These are phyloP conservation scores for Somateria mollissima DNA, from an alignment of 2,797 vertebrate species.

Conservation along the genomic window DNA sequence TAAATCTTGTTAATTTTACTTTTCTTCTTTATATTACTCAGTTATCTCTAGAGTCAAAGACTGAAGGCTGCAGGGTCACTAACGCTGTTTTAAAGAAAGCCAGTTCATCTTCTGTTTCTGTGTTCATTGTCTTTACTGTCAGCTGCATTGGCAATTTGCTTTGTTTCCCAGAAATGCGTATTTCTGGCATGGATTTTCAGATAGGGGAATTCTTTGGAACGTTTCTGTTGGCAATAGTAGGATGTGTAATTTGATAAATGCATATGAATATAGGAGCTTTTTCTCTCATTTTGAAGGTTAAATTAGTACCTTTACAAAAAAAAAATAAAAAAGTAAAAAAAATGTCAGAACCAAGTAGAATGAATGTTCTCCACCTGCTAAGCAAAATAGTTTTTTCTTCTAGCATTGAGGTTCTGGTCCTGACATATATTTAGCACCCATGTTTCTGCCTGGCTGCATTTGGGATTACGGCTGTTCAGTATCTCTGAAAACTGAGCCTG, in stretches of 20 bases:
- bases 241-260: constrained; percentile 34
- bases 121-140: constrained; percentile 63
- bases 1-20: constrained; percentile 5
- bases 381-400: background rate
- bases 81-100: constrained; percentile 28
- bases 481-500: background rate
- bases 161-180: constrained; percentile 73
- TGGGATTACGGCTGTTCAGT: background rate
- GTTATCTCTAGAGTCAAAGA: constrained; percentile 10
- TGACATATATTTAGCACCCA: background rate
- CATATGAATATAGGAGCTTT: background rate
- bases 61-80: background rate
- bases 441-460: background rate
- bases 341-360: background rate
- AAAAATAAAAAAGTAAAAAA: background rate
- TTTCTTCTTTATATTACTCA: constrained; percentile 4
- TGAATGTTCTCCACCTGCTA: background rate
- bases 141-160: constrained; percentile 58
- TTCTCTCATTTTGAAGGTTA: constrained; percentile 19
- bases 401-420: background rate
- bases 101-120: constrained; percentile 52
- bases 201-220: constrained; percentile 63
- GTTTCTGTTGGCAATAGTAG: constrained; percentile 36
- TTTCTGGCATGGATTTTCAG: constrained; percentile 50
- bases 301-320: background rate